A percentile compares a stretch with the other conserved stretches of the same genome.
Evolutionary conservation across 2,888 invertebrate species (phyloP).

Genomic region (Balanococcus diminutus): DNA sequence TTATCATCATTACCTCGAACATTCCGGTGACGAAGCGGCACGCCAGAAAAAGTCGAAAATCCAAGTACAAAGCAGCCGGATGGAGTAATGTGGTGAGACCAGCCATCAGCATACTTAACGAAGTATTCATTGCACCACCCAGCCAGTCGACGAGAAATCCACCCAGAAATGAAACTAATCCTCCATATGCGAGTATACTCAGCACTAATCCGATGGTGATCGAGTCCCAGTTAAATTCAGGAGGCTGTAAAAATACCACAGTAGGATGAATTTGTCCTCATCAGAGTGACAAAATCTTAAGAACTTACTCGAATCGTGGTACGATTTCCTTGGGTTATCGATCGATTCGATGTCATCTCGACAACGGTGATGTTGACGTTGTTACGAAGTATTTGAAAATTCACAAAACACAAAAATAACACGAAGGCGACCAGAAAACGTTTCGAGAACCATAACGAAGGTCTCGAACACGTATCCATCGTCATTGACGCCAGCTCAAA

Average conservation of each 20-base stretch:
- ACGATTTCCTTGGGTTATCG: not conserved
- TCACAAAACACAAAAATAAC: not conserved
- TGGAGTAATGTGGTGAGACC: not conserved
- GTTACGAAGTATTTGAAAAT: not conserved
- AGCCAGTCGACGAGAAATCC: not conserved
- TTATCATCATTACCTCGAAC: not conserved
- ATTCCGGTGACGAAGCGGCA: not conserved
- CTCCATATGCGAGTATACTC: not conserved
- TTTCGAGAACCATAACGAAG: not conserved
- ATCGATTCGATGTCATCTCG: not conserved
- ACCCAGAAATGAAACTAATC: not conserved
- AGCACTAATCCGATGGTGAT: not conserved
- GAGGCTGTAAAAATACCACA: not conserved
- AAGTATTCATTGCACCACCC: not conserved
- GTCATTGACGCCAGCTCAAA: not conserved
- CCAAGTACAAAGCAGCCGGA: not conserved
- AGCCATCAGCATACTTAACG: not conserved
- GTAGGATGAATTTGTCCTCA: not conserved
- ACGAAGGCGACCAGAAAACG: not conserved
- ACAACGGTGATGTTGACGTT: not conserved
- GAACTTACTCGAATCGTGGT: not conserved
- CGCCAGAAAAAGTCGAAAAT: not conserved
- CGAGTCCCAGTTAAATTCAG: not conserved
- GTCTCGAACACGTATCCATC: not conserved
- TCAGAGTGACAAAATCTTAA: not conserved